phyloP scores from a whole-genome alignment of 2,113 vertebrate species.

The Calonectris borealis region DNA sequence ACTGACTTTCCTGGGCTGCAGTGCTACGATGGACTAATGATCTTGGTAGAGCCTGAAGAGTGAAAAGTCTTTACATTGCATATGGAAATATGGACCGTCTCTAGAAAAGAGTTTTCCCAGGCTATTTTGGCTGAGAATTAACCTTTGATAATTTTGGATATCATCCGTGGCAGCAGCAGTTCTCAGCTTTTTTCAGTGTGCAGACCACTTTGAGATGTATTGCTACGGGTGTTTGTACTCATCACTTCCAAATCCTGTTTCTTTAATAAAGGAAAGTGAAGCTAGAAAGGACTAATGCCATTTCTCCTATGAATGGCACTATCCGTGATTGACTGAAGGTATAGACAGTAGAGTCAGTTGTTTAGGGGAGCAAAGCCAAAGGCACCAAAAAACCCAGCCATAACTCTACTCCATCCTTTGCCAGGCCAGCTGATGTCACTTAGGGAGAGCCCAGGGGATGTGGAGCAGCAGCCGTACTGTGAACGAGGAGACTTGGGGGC shows the following conservation, averaged over 20 bases:
- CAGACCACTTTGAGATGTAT: neutral
- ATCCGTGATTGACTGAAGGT: neutral
- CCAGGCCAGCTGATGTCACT: neutral
- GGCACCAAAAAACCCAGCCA: neutral
- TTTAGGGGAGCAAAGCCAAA: neutral
- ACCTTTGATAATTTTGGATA: neutral
- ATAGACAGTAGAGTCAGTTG: neutral
- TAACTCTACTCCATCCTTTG: neutral
- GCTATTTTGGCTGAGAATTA: neutral
- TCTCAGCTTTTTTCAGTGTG: neutral
- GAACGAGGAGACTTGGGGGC: neutral
- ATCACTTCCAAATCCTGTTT: neutral
- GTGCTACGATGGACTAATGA: accelerated
- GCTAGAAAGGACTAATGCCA: neutral
- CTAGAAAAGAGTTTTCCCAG: neutral
- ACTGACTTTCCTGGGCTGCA: neutral
- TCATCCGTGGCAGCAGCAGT: neutral
- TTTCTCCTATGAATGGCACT: neutral
- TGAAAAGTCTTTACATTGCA: neutral
- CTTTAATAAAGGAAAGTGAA: neutral
- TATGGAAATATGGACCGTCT: neutral
- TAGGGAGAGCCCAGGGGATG: neutral
- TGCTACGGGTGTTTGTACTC: neutral
- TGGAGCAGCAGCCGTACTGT: accelerated
- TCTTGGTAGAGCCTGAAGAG: neutral